Percentiles rank a stretch among this genome's conserved stretches.
Conservation (phyloP, 2,797 vertebrate genomes). For the Decapterus maruadsi region DNA sequence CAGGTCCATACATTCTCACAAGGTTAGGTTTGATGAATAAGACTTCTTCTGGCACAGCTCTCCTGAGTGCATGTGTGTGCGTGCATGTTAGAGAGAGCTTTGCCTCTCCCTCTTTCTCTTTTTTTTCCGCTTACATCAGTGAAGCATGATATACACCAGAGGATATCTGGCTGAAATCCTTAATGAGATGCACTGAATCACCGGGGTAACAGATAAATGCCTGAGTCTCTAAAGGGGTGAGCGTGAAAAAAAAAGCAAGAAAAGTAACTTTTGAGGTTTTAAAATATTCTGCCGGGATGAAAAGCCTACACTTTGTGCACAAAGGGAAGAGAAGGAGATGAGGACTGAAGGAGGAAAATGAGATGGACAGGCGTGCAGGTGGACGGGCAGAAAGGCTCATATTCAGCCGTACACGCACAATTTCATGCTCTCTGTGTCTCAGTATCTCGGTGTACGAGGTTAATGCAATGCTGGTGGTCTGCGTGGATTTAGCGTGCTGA, state of each 20-base stretch:
- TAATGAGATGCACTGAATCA: conserved; percentile 57
- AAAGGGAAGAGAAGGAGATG: conserved; percentile 11
- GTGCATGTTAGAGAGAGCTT: conserved; percentile 2
- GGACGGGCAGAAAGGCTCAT: conserved; percentile 31
- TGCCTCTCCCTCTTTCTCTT: conserved; percentile 17
- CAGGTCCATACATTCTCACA: conserved; percentile 63
- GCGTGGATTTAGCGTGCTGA: conserved; percentile 52
- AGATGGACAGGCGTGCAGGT: conserved; percentile 55
- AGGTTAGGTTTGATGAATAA: conserved; percentile 72
- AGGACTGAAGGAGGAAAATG: conserved; percentile 35
- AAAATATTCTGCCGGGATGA: conserved; percentile 30
- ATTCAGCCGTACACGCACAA: conserved; percentile 19
- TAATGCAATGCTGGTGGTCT: conserved; percentile 78
- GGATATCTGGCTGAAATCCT: conserved; percentile 61
- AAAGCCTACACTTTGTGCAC: not conserved
- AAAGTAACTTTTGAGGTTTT: conserved; percentile 9
- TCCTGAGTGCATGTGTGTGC: conserved; percentile 16
- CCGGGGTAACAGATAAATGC: conserved; percentile 47
- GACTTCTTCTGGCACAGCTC: conserved; percentile 55
- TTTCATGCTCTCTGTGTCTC: conserved; percentile 58
- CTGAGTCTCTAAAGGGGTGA: conserved; percentile 1
- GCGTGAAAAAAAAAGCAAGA: not conserved
- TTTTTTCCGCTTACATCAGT: conserved; percentile 55
- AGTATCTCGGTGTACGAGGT: conserved; percentile 44
- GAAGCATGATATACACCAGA: conserved; percentile 57